Base-by-base conservation (phyloP, 1,140 invertebrate species). In the Cydia fagiglandana region DNA sequence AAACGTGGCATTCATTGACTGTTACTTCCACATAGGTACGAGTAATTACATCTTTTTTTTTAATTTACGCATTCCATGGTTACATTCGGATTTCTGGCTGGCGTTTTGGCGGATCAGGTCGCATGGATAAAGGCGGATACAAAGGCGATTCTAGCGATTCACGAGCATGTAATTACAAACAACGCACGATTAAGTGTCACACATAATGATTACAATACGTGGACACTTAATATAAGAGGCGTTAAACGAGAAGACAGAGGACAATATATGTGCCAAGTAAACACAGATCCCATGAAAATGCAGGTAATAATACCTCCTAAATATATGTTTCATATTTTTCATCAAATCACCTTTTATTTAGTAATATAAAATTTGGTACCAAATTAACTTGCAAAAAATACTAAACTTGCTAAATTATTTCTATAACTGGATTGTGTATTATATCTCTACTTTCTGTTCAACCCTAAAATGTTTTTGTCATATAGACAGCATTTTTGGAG, bases 61-160 rank as follows among this genome's bases (percentile, higher is more conserved):
- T 17, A 70, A 38, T 70, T 70, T 70, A 70, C 17, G 34, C 66
- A 70, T 38, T 70, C 34, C 34, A 38, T 38, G 66, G 66, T 38
- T 41, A 70, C 66, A 17, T 70, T 70, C 4, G 66, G 66, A 70
- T 38, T 70, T 38, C 66, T 70, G 66, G 66, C 34, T 70, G 66
- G 66, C n/a, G 30, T 30, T 41, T 82, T 77, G 74, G 73, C 79
- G 86, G 86, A 84, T 86, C 93, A 98, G 97, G 97, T 98, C 77
- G 97, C 97, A 76, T 98, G 97, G 97, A 97, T 98, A 91, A 98
- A 98, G 92, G 96, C 96, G 75, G 97, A 98, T 93, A 97, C 97
- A 61, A 98, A 98, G 92, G 97, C 97, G 74, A 96, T 98, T 84
- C 94, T 98, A 86, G 97, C 97, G 74, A 97, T 98, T 88, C 97